phyloP scores from a whole-genome alignment of 2,888 invertebrate genomes.

The Corbicula japonica region DNA sequence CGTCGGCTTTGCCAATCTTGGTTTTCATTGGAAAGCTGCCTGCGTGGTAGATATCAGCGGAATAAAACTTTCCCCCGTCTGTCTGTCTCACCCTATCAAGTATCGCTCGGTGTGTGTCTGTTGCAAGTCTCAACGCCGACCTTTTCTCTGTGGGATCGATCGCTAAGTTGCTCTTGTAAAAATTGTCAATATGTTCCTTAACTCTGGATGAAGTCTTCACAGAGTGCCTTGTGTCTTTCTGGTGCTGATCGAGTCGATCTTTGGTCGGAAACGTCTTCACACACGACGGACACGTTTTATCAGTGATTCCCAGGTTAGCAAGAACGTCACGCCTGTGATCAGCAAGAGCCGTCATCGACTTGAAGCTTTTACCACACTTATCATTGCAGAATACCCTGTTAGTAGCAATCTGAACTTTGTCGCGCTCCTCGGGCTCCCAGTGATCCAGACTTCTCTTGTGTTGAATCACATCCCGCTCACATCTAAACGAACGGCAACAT shows the following conservation, averaged over 20 bases:
- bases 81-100: slow-evolving; percentile 27
- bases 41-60: slow-evolving; percentile 32
- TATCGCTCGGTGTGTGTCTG: neutral
- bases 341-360: neutral
- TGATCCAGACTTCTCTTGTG: slow-evolving; percentile 38
- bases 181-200: slow-evolving; percentile 22
- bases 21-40: slow-evolving; percentile 46
- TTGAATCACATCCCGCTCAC: neutral
- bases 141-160: slow-evolving; percentile 35
- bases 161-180: slow-evolving; percentile 34
- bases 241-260: slow-evolving; percentile 23
- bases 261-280: slow-evolving; percentile 1
- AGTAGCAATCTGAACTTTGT: slow-evolving; percentile 16
- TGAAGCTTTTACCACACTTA: slow-evolving; percentile 35
- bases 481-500: slow-evolving; percentile 48
- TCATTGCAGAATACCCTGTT: slow-evolving; percentile 38
- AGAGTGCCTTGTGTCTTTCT: slow-evolving; percentile 36
- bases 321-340: slow-evolving; percentile 18
- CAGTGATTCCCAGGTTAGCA: slow-evolving; percentile 4
- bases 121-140: slow-evolving; percentile 2
- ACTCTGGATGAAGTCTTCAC: neutral
- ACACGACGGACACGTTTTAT: slow-evolving; percentile 27
- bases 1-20: slow-evolving; percentile 53
- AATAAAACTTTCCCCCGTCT: slow-evolving; percentile 47
- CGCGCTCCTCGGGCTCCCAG: slow-evolving; percentile 35